Evolutionary conservation across 2,113 vertebrate genomes (phyloP).

Genomic region (Zeus faber): DNA sequence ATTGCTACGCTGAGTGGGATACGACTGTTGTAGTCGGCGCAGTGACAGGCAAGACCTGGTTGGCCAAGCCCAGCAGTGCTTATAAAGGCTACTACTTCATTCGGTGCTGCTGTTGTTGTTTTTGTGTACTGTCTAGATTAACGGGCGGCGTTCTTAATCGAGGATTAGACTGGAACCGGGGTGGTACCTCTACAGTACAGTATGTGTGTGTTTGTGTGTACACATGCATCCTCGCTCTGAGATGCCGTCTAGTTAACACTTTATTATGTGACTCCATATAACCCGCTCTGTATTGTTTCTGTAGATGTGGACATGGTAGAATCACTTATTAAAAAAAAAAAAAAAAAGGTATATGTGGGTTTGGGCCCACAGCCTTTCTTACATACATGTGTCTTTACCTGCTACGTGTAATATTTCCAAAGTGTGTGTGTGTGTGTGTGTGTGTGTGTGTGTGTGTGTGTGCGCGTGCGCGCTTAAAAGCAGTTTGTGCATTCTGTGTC

Average conservation of each 20-base stretch:
- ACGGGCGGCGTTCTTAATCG: too few relatives aligned
- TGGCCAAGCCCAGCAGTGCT: slow-evolving; percentile 41
- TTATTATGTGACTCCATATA: background rate
- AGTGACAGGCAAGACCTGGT: slow-evolving; percentile 19
- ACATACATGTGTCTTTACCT: too few relatives aligned
- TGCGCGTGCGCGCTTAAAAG: background rate
- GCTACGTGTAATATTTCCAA: too few relatives aligned
- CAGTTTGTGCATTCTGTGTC: slow-evolving; percentile 4
- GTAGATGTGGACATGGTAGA: too few relatives aligned
- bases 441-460: background rate
- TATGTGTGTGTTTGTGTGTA: background rate
- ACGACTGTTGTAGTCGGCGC: too few relatives aligned
- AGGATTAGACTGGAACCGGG: background rate
- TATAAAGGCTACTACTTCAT: slow-evolving; percentile 7
- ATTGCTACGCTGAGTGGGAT: too few relatives aligned
- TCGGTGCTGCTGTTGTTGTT: slow-evolving; percentile 38
- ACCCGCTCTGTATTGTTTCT: too few relatives aligned
- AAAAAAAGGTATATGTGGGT: too few relatives aligned
- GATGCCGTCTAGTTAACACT: background rate
- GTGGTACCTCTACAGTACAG: background rate
- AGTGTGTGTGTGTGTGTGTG: slow-evolving; percentile 5
- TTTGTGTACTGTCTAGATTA: slow-evolving; percentile 19
- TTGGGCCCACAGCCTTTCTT: too few relatives aligned
- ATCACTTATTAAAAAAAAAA: too few relatives aligned
- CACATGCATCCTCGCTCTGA: background rate